Evolutionary conservation across 2,888 invertebrate genomes (phyloP).

Genomic region (Acrobasis consociella): DNA sequence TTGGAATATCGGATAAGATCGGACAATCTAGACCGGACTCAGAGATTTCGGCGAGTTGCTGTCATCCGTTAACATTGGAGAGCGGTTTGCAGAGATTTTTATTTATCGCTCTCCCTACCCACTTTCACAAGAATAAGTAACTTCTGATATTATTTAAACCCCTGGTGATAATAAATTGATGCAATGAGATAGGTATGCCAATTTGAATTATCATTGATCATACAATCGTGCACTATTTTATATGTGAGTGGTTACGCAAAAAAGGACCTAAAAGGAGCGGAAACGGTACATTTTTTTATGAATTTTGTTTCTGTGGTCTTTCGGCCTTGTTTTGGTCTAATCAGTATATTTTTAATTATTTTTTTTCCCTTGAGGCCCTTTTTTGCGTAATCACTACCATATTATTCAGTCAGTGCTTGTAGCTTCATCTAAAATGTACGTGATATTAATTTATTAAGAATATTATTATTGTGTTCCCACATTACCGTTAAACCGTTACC

Average conservation of each 20-base stretch:
- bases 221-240: not conserved
- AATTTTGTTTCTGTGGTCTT: no score
- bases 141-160: no score
- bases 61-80: constrained; percentile 6
- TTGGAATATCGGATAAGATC: constrained; percentile 7
- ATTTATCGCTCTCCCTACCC: not conserved
- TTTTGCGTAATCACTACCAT: no score
- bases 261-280: no score
- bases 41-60: not conserved
- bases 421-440: constrained; percentile 2
- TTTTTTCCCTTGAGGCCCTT: no score
- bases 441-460: not conserved
- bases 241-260: no score
- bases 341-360: no score
- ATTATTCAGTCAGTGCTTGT: constrained; percentile 9
- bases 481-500: no score
- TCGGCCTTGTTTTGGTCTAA: no score
- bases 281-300: no score
- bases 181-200: not conserved
- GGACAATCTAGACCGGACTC: constrained; percentile 5
- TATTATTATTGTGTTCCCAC: not conserved
- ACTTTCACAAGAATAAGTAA: not conserved
- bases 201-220: not conserved
- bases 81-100: not conserved
- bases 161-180: not conserved